Conservation (phyloP, 2,797 vertebrate species). For the Dendrocincla tyrannina region DNA sequence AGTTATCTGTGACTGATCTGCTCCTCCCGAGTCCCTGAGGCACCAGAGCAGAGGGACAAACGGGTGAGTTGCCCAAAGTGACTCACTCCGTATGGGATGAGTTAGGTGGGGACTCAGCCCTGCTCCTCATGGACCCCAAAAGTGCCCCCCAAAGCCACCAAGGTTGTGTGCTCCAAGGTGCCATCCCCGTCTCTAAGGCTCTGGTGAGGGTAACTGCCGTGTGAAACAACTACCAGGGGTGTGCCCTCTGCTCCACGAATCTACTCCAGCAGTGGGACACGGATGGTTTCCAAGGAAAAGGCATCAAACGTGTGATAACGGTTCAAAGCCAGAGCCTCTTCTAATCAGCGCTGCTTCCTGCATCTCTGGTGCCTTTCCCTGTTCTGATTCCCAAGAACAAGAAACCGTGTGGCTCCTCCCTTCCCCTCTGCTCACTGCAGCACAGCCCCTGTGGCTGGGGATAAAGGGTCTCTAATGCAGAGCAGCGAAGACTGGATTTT, state of each 20-base stretch:
- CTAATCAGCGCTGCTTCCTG: background rate
- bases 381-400: background rate
- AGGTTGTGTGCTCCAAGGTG: background rate
- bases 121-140: background rate
- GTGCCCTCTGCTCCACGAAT: background rate
- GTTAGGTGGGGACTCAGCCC: background rate
- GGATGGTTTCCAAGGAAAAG: background rate
- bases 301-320: accelerated
- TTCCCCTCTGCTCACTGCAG: background rate
- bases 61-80: accelerated
- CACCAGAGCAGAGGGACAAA: background rate
- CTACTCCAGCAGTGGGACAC: background rate
- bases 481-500: background rate
- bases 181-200: background rate
- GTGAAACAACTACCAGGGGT: background rate
- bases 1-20: background rate
- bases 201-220: background rate
- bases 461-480: background rate
- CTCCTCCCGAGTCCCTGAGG: background rate
- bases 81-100: accelerated
- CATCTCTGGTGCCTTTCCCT: background rate
- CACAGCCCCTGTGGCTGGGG: background rate
- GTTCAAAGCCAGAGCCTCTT: background rate
- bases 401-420: background rate
- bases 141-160: background rate